Evolutionary conservation across 92 coral and sea anemone species (phyloP).

Genomic region (Phenganax stokvisi): DNA sequence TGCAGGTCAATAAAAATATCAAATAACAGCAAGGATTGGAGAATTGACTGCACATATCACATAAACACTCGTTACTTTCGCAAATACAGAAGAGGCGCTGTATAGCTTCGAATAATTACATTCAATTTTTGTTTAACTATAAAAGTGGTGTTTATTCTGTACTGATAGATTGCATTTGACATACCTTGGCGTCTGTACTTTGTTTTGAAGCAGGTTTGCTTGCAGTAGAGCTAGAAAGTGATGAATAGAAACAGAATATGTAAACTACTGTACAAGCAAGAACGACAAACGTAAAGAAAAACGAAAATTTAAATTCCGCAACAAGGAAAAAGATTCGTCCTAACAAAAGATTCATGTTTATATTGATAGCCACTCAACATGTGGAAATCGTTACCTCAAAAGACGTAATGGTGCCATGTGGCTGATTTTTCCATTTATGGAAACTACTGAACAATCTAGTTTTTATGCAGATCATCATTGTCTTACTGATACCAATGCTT

Average conservation of each 20-base stretch:
- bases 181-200: slow-evolving; percentile 13
- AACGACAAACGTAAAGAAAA: not conserved
- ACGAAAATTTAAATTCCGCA: not conserved
- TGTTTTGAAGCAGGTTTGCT: not conserved
- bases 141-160: not conserved
- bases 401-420: no score
- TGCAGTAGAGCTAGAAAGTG: not conserved
- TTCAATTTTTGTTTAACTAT: no score
- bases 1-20: not conserved
- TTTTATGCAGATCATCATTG: no score
- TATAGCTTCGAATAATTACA: no score
- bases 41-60: no score
- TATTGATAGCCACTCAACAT: no score
- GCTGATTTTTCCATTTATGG: no score
- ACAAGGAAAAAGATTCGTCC: not conserved
- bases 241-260: not conserved
- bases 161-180: not conserved
- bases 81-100: no score
- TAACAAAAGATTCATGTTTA: not conserved
- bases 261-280: not conserved
- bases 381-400: no score
- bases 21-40: not conserved
- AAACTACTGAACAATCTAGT: no score
- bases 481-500: no score
- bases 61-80: no score